Conservation (phyloP, 2,113 vertebrate species). For the Orthonyx spaldingii region DNA sequence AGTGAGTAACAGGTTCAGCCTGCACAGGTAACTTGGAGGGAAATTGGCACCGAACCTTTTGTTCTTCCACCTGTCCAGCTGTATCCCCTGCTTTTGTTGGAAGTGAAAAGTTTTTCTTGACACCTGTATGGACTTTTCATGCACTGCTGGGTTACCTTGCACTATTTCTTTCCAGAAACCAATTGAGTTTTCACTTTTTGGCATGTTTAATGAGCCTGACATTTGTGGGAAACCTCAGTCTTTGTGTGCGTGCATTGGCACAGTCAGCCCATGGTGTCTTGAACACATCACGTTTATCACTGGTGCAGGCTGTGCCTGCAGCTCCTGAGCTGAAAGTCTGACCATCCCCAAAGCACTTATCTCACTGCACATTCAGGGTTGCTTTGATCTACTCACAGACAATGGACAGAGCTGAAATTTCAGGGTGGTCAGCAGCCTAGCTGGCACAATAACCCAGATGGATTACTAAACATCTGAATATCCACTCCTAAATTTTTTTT, state of each 20-base stretch:
- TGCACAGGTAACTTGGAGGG: not conserved
- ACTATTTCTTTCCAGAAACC: not conserved
- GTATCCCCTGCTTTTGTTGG: not conserved
- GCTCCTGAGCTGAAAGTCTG: not conserved
- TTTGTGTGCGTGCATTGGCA: not conserved
- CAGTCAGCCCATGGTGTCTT: not conserved
- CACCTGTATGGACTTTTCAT: not conserved
- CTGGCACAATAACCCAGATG: not conserved
- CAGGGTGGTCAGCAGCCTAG: constrained; percentile 12
- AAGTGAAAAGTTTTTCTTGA: not conserved
- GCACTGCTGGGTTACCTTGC: not conserved
- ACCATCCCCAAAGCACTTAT: not conserved
- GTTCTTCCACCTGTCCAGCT: not conserved
- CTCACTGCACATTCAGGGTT: not conserved
- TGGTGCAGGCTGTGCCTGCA: not conserved
- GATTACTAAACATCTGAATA: constrained; percentile 15
- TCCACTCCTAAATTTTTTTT: not conserved
- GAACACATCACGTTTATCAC: not conserved
- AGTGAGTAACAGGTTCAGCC: not conserved
- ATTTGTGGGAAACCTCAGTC: not conserved
- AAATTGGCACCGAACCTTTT: not conserved
- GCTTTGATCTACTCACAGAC: not conserved
- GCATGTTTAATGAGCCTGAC: not conserved
- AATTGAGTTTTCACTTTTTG: not conserved
- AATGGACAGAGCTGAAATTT: not conserved